phyloP scores from a whole-genome alignment of 2,888 invertebrate genomes.

The Rhogogaster chlorosoma region DNA sequence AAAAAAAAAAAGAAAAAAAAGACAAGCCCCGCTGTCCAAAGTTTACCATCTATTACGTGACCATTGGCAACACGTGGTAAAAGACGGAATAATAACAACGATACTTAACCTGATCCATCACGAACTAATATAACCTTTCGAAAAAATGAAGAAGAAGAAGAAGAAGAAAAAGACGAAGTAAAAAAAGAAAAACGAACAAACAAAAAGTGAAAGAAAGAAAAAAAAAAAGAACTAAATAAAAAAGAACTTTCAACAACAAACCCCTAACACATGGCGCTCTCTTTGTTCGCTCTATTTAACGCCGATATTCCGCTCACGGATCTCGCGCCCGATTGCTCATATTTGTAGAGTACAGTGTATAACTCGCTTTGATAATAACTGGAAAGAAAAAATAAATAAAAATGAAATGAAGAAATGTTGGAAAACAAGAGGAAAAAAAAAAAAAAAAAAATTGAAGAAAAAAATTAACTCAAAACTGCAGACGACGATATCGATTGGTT shows the following conservation, averaged over 20 bases:
- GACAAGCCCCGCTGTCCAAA: background rate
- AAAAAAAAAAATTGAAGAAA: background rate
- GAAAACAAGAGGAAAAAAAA: background rate
- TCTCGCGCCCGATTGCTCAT: background rate
- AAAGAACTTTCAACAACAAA: background rate
- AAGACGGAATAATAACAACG: background rate
- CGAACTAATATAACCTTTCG: background rate
- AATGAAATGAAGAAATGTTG: background rate
- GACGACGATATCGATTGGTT: background rate
- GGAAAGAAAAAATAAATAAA: background rate
- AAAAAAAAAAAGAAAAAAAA: background rate
- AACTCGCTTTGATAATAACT: background rate
- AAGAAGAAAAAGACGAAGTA: background rate
- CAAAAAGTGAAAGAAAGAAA: background rate
- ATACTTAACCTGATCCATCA: slow-evolving; percentile 10
- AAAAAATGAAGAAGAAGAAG: background rate
- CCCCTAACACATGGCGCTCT: background rate
- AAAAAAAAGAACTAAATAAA: background rate
- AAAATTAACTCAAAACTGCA: background rate
- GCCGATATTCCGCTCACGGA: slow-evolving; percentile 20
- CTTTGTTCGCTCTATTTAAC: slow-evolving; percentile 10
- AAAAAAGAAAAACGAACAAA: background rate
- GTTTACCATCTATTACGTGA: slow-evolving; percentile 6
- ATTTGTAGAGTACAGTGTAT: background rate
- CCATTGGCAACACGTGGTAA: background rate